These are phyloP conservation scores for Pseudomugil tenellus DNA, from an alignment of 2,797 vertebrate species.

Conservation along the genomic window DNA sequence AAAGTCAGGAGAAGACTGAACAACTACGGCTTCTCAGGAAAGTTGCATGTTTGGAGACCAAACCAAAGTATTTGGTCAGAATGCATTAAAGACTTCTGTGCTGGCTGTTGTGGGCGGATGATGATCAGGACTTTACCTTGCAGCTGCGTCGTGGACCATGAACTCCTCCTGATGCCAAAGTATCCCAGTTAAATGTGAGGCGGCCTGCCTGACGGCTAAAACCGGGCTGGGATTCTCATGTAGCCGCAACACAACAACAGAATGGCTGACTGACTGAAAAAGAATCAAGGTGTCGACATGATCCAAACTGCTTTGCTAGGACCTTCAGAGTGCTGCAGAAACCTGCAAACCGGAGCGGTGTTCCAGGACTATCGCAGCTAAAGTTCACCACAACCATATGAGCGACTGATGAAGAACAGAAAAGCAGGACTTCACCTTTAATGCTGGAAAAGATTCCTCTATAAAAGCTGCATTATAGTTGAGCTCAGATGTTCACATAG, in stretches of 20 bases:
- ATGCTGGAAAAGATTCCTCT: neutral
- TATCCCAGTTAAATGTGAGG: neutral
- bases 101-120: too few species aligned
- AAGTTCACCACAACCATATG: neutral
- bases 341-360: too few species aligned
- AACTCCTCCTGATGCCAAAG: too few species aligned
- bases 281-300: too few species aligned
- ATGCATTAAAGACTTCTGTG: too few species aligned
- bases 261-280: too few species aligned
- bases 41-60: neutral
- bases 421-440: neutral
- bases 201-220: neutral
- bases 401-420: neutral
- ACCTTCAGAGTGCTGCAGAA: neutral
- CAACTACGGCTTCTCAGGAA: neutral
- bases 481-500: too few species aligned
- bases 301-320: too few species aligned
- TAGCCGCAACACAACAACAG: too few species aligned
- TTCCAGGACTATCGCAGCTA: too few species aligned
- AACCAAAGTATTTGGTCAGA: neutral
- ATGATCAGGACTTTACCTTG: neutral
- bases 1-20: neutral
- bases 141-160: too few species aligned
- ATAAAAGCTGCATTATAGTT: too few species aligned
- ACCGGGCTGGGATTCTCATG: neutral